Percentiles rank a stretch among this genome's conserved stretches.
Evolutionary conservation across 2,888 invertebrate genomes (phyloP).

Genomic region (Rhagium mordax): DNA sequence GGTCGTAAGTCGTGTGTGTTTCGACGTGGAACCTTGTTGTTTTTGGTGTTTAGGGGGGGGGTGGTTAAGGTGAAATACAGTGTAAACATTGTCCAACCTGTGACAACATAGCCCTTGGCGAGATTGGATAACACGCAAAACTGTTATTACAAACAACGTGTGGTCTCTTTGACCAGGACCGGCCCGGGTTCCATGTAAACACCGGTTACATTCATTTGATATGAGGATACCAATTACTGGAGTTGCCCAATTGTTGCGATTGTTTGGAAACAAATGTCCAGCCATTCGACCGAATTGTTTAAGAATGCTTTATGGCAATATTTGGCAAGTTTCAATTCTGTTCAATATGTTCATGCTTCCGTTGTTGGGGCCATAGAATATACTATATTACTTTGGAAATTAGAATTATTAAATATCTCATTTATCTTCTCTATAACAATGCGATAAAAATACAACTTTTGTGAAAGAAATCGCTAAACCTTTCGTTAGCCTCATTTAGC

Average conservation of each 20-base stretch:
- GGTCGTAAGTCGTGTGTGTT: constrained; percentile 50
- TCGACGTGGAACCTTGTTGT: constrained; percentile 45
- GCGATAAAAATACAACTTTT: too few relatives aligned
- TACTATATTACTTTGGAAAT: too few relatives aligned
- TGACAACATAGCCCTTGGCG: constrained; percentile 59
- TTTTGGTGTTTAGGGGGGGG: constrained; percentile 50
- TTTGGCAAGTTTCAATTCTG: too few relatives aligned
- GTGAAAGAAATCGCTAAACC: too few relatives aligned
- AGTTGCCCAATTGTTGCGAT: constrained; percentile 14
- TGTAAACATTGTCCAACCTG: constrained; percentile 57
- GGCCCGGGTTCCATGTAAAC: constrained; percentile 19
- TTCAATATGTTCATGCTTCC: too few relatives aligned
- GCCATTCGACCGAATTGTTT: neutral
- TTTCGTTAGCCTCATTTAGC: too few relatives aligned
- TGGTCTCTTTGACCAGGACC: constrained; percentile 24
- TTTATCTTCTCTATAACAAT: too few relatives aligned
- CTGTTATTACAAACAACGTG: constrained; percentile 60
- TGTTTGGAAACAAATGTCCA: neutral
- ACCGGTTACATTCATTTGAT: constrained; percentile 15
- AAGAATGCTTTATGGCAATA: neutral
- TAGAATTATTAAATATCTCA: too few relatives aligned
- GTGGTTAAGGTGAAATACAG: constrained; percentile 52
- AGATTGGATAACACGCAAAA: constrained; percentile 63
- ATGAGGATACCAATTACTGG: constrained; percentile 8
- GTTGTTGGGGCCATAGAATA: too few relatives aligned